Evolutionary conservation across 2,797 vertebrate genomes (phyloP).

Genomic region (Mormyrus proboscirostris): DNA sequence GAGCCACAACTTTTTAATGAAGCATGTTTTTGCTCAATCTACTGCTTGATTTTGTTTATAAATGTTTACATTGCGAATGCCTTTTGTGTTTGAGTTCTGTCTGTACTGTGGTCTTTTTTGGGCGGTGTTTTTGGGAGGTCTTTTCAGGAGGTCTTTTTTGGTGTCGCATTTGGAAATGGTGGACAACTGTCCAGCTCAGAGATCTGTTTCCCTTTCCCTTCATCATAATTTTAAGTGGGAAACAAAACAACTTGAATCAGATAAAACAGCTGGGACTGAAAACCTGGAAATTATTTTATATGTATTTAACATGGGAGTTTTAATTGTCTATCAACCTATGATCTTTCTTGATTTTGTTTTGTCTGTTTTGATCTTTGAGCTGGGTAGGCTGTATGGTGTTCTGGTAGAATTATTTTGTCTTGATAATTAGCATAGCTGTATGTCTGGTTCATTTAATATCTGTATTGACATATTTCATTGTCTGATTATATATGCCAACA

Average conservation of each 20-base stretch:
- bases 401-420: constrained; percentile 16
- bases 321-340: neutral
- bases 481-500: neutral
- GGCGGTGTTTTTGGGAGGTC: neutral
- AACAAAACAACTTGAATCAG: neutral
- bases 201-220: constrained; percentile 8
- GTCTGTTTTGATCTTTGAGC: constrained; percentile 46
- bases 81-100: constrained; percentile 45
- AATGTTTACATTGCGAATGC: neutral
- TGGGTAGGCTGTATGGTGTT: constrained; percentile 47
- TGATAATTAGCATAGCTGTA: neutral
- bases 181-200: constrained; percentile 54
- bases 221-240: neutral
- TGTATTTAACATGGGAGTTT: neutral
- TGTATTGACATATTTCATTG: neutral
- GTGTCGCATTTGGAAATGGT: constrained; percentile 19
- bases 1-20: neutral
- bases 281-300: neutral
- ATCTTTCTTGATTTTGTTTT: neutral
- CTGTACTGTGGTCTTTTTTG: constrained; percentile 17
- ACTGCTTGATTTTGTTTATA: neutral
- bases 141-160: constrained; percentile 11
- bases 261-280: neutral
- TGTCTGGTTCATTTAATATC: neutral
- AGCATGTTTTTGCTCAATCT: neutral